Evolutionary conservation across 2,888 invertebrate species (phyloP), one percentile per base, ranked within the genome.

Genomic region (Lagria hirta): DNA sequence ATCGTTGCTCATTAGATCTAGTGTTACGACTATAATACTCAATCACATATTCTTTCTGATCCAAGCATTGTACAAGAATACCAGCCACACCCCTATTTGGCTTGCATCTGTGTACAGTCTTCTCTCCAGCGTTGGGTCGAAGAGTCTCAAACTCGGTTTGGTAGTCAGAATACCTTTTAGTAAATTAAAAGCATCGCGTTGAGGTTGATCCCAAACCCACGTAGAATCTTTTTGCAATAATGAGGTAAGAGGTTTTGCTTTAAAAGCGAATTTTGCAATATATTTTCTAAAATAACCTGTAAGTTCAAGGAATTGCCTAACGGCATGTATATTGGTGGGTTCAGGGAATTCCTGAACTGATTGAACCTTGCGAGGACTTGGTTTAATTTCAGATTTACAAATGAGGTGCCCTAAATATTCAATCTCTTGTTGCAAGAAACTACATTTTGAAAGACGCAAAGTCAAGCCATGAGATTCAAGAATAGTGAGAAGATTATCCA

Each of bases 271-370:
- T 5, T 14, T 12, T 4, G 4, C 3, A 3, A 34, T 5, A 18
- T 24, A 34, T 34, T 34, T 34, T n/a, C 35, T 11, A 27, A 34
- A 34, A 4, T 34, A 34, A 3, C 24, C 22, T n/a, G 24, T 34
- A n/a, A 34, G 13, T n/a, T 23, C 30, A 4, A 34, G 24, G 11
- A 26, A 30, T 34, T 13, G n/a, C 15, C 18, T 4, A 6, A 34
- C 35, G n/a, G 5, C 8, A 6, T 23, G 17, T 3, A 28, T 14
- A 11, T 27, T 34, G n/a, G 13, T 21, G 14, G 45, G 45, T 4
- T 8, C 10, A 6, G 45, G 40, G 26, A 45, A 45, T 7, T 23
- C 8, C 4, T 22, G 7, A 4, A 45, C 21, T 6, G 45, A 32
- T n/a, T 34, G 24, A 7, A 34, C 22, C 21, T 45, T 44, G 10